Base-by-base conservation (phyloP, 2,797 vertebrate species). In the Diglossa cyanea region DNA sequence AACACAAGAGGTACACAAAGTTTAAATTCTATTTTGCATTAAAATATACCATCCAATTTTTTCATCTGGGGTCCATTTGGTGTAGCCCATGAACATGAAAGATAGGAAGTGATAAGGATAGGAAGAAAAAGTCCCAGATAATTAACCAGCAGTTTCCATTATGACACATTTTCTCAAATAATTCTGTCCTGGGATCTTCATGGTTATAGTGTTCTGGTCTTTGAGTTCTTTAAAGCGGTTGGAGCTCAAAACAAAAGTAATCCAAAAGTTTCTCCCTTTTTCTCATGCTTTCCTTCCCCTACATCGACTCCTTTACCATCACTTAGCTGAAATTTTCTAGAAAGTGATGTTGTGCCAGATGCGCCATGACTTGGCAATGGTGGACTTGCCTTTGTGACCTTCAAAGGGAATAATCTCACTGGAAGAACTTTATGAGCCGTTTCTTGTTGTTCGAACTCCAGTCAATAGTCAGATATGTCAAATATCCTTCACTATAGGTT, bases 51-150 rank as follows among this genome's bases (percentile, higher is more conserved):
- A 12, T 8, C 11, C 0, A 0, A 33, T 31, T 76, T 51, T 87
- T 92, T 94, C 71, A 85, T 57, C 81, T 93, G 91, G 63, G 57
- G 33, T 50, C 12, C 57, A 53, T 92, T 92, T 94, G 67, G 53
- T 73, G 33, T 19, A 91, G 19, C 72, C 53, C n/a, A 55, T 21
- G 20, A 44, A 26, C 31, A 40, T 25, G 28, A 82, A 94, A 85
- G 62, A 75, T 72, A 74, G 54, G 63, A 93, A 88, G 6, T 47
- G 30, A 82, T 51, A 72, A 68, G 10, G 13, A 62, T 61, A 8
- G 7, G 53, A 90, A 57, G 16, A 78, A 84, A 91, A 86, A 76
- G 6, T 0, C 10, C 17, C 6, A 61, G n/a, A 16, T 26, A 53
- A 60, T 67, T 81, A 82, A 48, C 12, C 45, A 79, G 6, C 10